These are phyloP conservation scores for Peromyscus polionotus DNA, from an alignment of 2,113 vertebrate species.

Conservation along the genomic window DNA sequence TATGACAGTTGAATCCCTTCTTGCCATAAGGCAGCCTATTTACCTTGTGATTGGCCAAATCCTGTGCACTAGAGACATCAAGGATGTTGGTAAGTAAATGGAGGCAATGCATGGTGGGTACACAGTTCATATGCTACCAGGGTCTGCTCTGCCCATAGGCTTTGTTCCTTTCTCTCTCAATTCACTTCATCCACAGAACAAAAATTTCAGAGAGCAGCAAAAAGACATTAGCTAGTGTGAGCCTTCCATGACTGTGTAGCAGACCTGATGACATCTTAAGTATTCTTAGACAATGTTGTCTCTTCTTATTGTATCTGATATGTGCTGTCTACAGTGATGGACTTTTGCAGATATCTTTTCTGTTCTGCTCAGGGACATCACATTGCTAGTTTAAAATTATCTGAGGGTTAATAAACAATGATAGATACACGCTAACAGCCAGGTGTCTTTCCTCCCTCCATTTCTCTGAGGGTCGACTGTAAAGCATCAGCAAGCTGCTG, in stretches of 20 bases:
- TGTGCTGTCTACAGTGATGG: accelerated
- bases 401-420: too few species aligned
- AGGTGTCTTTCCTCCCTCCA: background rate
- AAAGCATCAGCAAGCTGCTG: background rate
- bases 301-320: background rate
- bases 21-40: background rate
- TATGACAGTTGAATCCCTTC: accelerated
- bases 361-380: background rate
- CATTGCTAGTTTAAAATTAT: background rate
- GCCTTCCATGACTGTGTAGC: accelerated
- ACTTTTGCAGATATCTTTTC: background rate
- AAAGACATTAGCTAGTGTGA: too few species aligned
- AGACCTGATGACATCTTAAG: background rate
- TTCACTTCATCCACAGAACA: background rate
- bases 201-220: background rate
- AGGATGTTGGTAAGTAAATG: accelerated
- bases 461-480: background rate
- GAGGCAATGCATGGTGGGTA: accelerated
- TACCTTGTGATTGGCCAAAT: accelerated
- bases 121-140: accelerated
- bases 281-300: background rate
- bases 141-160: background rate
- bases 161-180: background rate
- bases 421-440: background rate
- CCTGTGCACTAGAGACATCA: background rate